Evolutionary conservation across 2,888 invertebrate species (phyloP), one percentile per base, ranked within the genome.

Genomic region (Cybosia mesomella): DNA sequence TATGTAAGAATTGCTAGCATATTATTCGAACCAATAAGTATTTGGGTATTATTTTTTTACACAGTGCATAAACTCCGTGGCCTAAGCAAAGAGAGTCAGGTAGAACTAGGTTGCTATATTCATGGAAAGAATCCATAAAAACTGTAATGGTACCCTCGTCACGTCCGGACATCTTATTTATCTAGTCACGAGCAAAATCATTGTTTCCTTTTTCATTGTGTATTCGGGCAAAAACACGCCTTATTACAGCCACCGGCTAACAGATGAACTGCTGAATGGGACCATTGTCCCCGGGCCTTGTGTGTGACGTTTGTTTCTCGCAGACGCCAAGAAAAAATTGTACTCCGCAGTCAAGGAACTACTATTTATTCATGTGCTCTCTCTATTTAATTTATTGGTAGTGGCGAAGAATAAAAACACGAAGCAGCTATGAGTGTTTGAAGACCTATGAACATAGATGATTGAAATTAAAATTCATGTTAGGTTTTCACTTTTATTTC

Each of bases 151-250:
- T 87, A 93, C 93, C 94, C 94, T 92, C 89, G 91, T 94, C 94
- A 94, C 91, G 90, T 89, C 82, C 87, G 87, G 91, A 92, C 92
- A 90, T 93, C 91, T 93, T 93, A 93, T 93, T 94, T 94, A 93
- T 93, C 92, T 93, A 93, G 92, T 91, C 92, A 91, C 89, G 87
- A 88, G 88, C 89, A 90, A 93, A 92, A 92, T 93, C 92, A 93
- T 93, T 92, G 94, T 94, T 92, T 92, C 90, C 90, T 90, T 92
- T 91, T 89, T 85, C 87, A 88, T 87, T 89, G 85, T 86, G 79
- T 88, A 86, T 87, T 83, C 79, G 85, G 78, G 87, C 90, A 91
- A 92, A 92, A 91, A 91, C 90, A 88, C 85, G 87, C 89, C 89
- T 92, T 94, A 92, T 92, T 92, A 91, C 90, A 84, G 87, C 87